Percentiles rank a stretch among this genome's conserved stretches.
Conservation (phyloP, 2,888 invertebrate genomes). For the Girardia tigrina region DNA sequence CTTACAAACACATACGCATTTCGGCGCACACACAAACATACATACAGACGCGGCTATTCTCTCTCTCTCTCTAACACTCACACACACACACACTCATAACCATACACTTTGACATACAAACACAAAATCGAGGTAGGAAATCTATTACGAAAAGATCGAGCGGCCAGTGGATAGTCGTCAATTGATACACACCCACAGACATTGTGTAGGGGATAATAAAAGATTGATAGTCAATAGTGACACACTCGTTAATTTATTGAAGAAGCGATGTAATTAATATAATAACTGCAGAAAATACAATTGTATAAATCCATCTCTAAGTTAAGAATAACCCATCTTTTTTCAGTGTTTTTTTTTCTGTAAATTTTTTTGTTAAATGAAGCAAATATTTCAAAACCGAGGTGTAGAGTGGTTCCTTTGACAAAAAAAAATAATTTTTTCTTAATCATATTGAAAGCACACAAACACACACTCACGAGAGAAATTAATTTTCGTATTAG, state of each 20-base stretch:
- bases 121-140: conserved; percentile 12
- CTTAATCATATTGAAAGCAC: too few species aligned
- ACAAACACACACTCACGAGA: too few species aligned
- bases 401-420: too few species aligned
- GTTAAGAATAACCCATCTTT: not conserved
- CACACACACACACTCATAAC: too few species aligned
- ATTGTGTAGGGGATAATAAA: conserved; percentile 19
- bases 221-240: conserved; percentile 20
- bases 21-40: too few species aligned
- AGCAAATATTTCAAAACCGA: too few species aligned
- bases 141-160: not conserved
- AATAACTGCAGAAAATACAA: conserved; percentile 20
- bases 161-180: conserved; percentile 13
- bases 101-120: not conserved
- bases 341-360: not conserved
- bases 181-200: conserved; percentile 1
- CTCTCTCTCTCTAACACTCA: too few species aligned
- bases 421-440: too few species aligned
- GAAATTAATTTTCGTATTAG: too few species aligned
- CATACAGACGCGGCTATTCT: too few species aligned
- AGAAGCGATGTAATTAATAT: conserved; percentile 20
- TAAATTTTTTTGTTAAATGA: not conserved
- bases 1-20: conserved; percentile 23
- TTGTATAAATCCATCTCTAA: conserved; percentile 3
- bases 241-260: conserved; percentile 19